Conservation (phyloP, 2,888 invertebrate species). For the Cheilosia urbana region DNA sequence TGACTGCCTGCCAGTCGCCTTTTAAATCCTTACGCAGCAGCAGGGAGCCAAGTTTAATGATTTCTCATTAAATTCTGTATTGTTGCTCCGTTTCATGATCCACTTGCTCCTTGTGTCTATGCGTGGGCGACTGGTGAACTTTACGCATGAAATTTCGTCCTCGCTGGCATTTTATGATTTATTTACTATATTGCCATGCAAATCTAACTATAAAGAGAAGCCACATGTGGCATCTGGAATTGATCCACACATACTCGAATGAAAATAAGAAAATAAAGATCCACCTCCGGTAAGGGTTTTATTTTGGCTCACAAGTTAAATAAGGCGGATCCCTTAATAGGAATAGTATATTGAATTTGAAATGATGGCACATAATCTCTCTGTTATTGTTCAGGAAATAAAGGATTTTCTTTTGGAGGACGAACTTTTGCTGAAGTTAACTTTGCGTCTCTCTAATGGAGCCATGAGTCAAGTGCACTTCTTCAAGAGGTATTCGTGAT, state of each 20-base stretch:
- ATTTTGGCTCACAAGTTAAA: background rate
- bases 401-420: background rate
- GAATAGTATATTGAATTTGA: constrained; percentile 2
- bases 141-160: constrained; percentile 6
- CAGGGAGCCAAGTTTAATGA: constrained; percentile 9
- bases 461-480: background rate
- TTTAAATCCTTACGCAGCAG: constrained; percentile 14
- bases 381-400: background rate
- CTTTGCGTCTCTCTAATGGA: background rate
- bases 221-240: constrained; percentile 16
- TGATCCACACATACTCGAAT: background rate
- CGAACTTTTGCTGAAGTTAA: background rate
- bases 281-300: background rate
- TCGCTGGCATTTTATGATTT: constrained; percentile 10
- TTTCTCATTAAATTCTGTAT: constrained; percentile 17
- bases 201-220: background rate
- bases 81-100: background rate
- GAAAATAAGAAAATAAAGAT: background rate
- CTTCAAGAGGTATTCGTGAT: background rate
- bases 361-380: constrained; percentile 3
- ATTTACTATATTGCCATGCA: constrained; percentile 33
- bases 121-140: constrained; percentile 5
- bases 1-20: background rate
- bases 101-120: background rate
- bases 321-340: background rate